Conservation (phyloP, 2,888 invertebrate genomes). For the Zygaena filipendulae region DNA sequence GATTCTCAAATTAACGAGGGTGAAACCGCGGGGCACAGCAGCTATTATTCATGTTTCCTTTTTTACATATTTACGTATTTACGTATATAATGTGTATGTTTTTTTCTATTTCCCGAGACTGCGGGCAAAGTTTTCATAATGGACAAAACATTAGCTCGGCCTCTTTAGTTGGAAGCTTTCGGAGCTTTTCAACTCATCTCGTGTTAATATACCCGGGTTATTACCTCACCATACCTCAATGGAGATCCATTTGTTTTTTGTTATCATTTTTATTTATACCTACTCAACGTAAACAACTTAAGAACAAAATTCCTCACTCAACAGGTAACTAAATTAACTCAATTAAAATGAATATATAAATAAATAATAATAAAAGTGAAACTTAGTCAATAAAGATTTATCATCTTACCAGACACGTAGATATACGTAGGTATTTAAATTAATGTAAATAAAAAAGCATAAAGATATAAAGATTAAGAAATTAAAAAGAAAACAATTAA, state of each 20-base stretch:
- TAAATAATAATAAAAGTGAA: conserved; percentile 36
- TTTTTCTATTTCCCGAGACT: conserved; percentile 30
- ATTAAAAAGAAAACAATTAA: too few relatives aligned
- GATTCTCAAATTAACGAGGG: too few relatives aligned
- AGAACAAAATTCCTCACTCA: conserved; percentile 13
- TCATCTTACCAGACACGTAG: too few relatives aligned
- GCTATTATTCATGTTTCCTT: background rate
- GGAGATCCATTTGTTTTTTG: background rate
- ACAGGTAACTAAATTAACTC: conserved; percentile 13
- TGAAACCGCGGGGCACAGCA: too few relatives aligned
- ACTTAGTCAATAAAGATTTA: too few relatives aligned
- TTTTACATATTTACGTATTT: conserved; percentile 18
- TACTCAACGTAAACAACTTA: conserved; percentile 10
- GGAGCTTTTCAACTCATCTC: conserved; percentile 44
- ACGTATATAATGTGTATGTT: conserved; percentile 32
- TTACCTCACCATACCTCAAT: conserved; percentile 13
- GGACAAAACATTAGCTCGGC: conserved; percentile 56
- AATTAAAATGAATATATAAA: conserved; percentile 8
- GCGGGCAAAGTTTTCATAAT: conserved; percentile 43
- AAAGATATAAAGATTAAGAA: too few relatives aligned
- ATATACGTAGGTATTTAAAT: too few relatives aligned
- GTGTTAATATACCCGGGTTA: conserved; percentile 25
- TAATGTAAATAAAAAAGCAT: too few relatives aligned
- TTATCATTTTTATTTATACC: conserved; percentile 1
- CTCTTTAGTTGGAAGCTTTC: conserved; percentile 54